These are phyloP conservation scores for Terrapene triunguis DNA, from an alignment of 2,113 vertebrate species.

Conservation along the genomic window DNA sequence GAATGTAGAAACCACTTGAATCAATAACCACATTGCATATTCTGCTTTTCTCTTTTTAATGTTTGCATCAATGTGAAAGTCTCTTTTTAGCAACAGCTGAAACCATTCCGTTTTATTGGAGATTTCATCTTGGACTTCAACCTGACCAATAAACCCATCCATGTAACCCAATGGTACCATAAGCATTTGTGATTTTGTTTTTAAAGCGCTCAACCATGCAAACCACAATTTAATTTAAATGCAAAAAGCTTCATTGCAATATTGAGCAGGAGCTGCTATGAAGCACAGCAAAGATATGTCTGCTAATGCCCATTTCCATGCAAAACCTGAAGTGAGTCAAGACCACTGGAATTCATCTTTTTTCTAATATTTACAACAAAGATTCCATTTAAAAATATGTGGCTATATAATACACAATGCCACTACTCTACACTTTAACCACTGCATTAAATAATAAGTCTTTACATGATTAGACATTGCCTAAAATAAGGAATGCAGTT, in stretches of 20 bases:
- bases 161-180: background rate
- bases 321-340: background rate
- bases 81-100: constrained; percentile 21
- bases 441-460: background rate
- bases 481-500: constrained; percentile 44
- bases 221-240: background rate
- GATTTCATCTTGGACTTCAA: constrained; percentile 4
- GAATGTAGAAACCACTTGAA: background rate
- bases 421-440: background rate
- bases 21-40: background rate
- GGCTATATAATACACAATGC: background rate
- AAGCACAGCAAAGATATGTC: background rate
- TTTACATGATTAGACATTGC: background rate
- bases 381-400: background rate
- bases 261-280: constrained; percentile 1
- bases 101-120: constrained; percentile 4
- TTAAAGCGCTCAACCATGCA: background rate
- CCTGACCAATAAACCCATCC: background rate
- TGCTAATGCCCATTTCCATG: background rate
- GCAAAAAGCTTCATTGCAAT: constrained; percentile 6
- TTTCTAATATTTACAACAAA: background rate
- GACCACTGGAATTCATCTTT: background rate
- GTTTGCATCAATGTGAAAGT: background rate
- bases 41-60: background rate
- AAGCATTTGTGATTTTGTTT: background rate